phyloP scores from a whole-genome alignment of 2,888 invertebrate species.

The Drosophila aldrichi region DNA sequence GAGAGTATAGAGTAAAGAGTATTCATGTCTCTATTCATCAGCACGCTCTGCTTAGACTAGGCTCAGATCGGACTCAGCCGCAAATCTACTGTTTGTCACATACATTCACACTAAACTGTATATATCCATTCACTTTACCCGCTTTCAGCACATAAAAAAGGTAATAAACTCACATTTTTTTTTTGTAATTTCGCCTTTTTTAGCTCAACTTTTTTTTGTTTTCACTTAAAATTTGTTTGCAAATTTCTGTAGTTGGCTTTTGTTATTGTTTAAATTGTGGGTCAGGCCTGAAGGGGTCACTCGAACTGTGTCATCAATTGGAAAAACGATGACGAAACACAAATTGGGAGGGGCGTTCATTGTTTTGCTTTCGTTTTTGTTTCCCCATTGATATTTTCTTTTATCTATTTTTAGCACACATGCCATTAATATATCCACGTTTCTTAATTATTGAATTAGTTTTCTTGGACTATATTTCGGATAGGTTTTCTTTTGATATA shows the following conservation, averaged over 20 bases:
- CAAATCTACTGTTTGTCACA: neutral
- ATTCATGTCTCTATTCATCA: neutral
- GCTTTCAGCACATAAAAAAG: neutral
- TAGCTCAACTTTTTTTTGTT: slow-evolving; percentile 11
- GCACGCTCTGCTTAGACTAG: neutral
- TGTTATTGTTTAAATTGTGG: slow-evolving; percentile 42
- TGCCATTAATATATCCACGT: slow-evolving; percentile 32
- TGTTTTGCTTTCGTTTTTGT: neutral
- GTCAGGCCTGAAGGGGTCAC: slow-evolving; percentile 40
- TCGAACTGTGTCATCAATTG: slow-evolving; percentile 71
- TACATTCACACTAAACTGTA: neutral
- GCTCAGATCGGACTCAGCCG: too few species aligned
- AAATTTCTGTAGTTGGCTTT: slow-evolving; percentile 14
- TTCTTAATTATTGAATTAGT: slow-evolving; percentile 70
- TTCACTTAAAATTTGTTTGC: slow-evolving; percentile 17
- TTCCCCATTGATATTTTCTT: neutral
- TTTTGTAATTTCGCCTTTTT: slow-evolving; percentile 8
- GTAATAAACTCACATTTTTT: slow-evolving; percentile 42
- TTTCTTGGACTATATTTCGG: slow-evolving; percentile 32
- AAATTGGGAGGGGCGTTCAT: slow-evolving; percentile 1
- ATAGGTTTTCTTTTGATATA: slow-evolving; percentile 2
- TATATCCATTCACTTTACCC: neutral
- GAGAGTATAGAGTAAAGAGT: neutral
- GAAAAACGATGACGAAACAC: slow-evolving; percentile 57
- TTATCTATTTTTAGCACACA: slow-evolving; percentile 51